A percentile compares a stretch with the other conserved stretches of the same genome.
phyloP scores from a whole-genome alignment of 2,113 vertebrate genomes.

The Gnathonemus echidnorhynchus region DNA sequence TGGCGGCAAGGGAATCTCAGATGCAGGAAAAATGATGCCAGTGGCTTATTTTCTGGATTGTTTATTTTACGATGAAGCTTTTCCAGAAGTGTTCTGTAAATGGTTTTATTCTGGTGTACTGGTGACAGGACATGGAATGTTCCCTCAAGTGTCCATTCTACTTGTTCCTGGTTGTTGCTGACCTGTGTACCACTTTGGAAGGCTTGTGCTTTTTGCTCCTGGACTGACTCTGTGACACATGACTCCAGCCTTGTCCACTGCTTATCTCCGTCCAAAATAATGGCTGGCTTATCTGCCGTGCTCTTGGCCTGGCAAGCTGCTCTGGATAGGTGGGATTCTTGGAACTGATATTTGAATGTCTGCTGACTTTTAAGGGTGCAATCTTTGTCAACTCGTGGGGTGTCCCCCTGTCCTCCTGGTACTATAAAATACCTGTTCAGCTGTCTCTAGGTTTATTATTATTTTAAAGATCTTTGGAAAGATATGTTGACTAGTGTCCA shows the following conservation, averaged over 20 bases:
- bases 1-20: constrained; percentile 43
- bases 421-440: not conserved
- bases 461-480: not conserved
- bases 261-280: constrained; percentile 54
- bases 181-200: not conserved
- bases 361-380: constrained; percentile 26
- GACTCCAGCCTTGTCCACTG: constrained; percentile 29
- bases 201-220: not conserved
- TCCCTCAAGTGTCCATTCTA: not conserved
- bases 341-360: constrained; percentile 43
- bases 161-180: not conserved
- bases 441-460: too few relatives aligned
- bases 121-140: not conserved
- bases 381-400: constrained; percentile 11
- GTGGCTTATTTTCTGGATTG: not conserved
- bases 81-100: not conserved
- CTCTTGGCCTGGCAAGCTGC: constrained; percentile 27
- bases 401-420: constrained; percentile 8
- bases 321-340: constrained; percentile 46
- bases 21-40: constrained; percentile 24
- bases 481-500: not conserved
- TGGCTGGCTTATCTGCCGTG: constrained; percentile 35
- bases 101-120: not conserved
- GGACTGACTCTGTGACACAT: constrained; percentile 23
- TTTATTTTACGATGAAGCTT: not conserved